phyloP scores from a whole-genome alignment of 2,797 vertebrate species.

The Scarus forsteni region DNA sequence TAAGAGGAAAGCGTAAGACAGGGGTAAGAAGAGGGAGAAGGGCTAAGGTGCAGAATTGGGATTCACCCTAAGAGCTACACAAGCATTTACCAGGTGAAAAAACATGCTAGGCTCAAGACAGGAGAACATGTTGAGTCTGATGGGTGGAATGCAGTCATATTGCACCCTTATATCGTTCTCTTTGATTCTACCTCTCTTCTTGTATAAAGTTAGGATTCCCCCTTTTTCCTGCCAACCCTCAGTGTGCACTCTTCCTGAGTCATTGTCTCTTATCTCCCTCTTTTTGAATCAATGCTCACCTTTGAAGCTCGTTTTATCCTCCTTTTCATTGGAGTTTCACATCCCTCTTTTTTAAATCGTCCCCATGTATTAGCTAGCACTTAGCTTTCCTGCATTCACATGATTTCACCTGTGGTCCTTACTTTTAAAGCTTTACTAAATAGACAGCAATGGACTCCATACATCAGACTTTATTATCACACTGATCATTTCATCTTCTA shows the following conservation, averaged over 20 bases:
- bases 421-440: slow-evolving; percentile 63
- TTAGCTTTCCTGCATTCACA: slow-evolving; percentile 53
- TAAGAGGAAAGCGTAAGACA: too few relatives aligned
- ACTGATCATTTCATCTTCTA: slow-evolving; percentile 43
- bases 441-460: slow-evolving; percentile 50
- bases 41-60: too few relatives aligned
- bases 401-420: slow-evolving; percentile 45
- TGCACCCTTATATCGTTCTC: slow-evolving; percentile 19
- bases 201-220: slow-evolving; percentile 20
- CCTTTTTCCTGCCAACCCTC: slow-evolving; percentile 8
- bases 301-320: slow-evolving; percentile 69
- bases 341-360: slow-evolving; percentile 60
- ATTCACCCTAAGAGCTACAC: too few relatives aligned
- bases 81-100: too few relatives aligned
- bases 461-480: slow-evolving; percentile 51
- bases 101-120: slow-evolving; percentile 2
- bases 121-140: neutral
- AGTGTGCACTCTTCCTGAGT: slow-evolving; percentile 23
- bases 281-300: slow-evolving; percentile 59
- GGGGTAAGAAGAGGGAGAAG: too few relatives aligned
- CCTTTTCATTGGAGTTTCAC: slow-evolving; percentile 50
- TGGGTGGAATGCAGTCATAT: slow-evolving; percentile 12
- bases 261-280: slow-evolving; percentile 34
- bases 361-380: slow-evolving; percentile 62
- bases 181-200: slow-evolving; percentile 37